A percentile compares a stretch with the other conserved stretches of the same genome.
Conservation (phyloP, 2,888 invertebrate species). For the Ophion slaviceki region DNA sequence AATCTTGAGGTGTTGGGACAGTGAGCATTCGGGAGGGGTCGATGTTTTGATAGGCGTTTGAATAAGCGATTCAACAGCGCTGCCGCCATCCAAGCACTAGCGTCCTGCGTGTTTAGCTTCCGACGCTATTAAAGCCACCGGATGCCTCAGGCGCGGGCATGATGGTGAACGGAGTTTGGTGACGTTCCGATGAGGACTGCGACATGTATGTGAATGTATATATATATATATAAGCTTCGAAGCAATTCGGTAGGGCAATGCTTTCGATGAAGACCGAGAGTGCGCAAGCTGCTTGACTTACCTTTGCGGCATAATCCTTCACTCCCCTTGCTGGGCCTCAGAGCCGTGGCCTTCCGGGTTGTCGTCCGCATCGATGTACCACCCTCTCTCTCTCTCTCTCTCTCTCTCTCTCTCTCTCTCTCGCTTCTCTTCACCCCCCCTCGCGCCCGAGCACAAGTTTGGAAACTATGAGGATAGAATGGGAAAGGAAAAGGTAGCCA, state of each 20-base stretch:
- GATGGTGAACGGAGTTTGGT: constrained; percentile 41
- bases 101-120: constrained; percentile 56
- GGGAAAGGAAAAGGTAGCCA: constrained; percentile 48
- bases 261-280: constrained; percentile 47
- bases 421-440: neutral
- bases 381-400: constrained; percentile 17
- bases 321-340: constrained; percentile 51
- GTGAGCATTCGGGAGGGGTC: neutral
- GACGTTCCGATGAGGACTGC: constrained; percentile 6
- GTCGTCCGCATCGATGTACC: constrained; percentile 68
- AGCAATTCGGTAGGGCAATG: constrained; percentile 45
- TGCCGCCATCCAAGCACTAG: neutral
- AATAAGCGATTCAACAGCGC: constrained; percentile 54
- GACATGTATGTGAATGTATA: constrained; percentile 4
- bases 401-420: constrained; percentile 7
- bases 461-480: constrained; percentile 35
- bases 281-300: constrained; percentile 65
- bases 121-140: constrained; percentile 35
- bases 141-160: constrained; percentile 49
- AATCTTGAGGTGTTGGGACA: constrained; percentile 26
- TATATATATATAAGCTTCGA: constrained; percentile 9
- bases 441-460: neutral
- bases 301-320: constrained; percentile 69
- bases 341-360: constrained; percentile 62
- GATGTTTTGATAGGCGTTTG: constrained; percentile 57